Conservation (phyloP, 1,140 invertebrate genomes). For the Drosophila takahashii region DNA sequence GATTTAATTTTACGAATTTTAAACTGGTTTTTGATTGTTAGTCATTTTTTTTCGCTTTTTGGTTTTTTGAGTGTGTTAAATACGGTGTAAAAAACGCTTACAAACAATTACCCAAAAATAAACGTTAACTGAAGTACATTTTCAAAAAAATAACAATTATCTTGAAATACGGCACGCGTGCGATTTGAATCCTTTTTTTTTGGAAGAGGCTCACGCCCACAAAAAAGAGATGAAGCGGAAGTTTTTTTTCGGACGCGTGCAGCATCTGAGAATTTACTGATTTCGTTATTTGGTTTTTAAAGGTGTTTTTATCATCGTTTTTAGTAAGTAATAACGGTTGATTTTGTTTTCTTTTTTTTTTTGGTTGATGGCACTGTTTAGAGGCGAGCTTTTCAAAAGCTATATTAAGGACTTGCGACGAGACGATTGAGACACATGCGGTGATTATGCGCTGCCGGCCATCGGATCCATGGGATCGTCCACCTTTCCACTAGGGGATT, state of each 20-base stretch:
- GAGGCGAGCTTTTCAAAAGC: conserved; percentile 83
- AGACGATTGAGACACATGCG: conserved; percentile 80
- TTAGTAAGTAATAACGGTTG: conserved; percentile 61
- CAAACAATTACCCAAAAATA: conserved; percentile 76
- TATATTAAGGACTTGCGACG: conserved; percentile 79
- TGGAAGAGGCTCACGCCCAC: neutral
- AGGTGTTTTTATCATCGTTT: conserved; percentile 41
- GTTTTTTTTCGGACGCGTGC: neutral
- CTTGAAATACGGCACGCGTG: conserved; percentile 27
- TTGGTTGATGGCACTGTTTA: conserved; percentile 73
- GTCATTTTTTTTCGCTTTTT: conserved; percentile 17
- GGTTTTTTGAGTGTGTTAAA: conserved; percentile 35
- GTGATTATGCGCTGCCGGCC: conserved; percentile 78
- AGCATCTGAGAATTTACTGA: conserved; percentile 25
- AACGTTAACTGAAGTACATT: conserved; percentile 57
- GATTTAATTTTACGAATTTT: conserved; percentile 61
- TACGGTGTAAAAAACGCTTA: conserved; percentile 65
- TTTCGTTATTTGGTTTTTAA: conserved; percentile 15
- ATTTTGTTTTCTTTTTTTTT: conserved; percentile 40
- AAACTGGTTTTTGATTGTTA: conserved; percentile 53
- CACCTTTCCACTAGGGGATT: neutral
- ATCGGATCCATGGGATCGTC: conserved; percentile 18
- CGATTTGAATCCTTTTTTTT: conserved; percentile 13
- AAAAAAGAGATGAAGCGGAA: neutral
- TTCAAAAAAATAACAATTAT: conserved; percentile 61